phyloP scores from a whole-genome alignment of 2,113 vertebrate species.

The Clupea harengus region DNA sequence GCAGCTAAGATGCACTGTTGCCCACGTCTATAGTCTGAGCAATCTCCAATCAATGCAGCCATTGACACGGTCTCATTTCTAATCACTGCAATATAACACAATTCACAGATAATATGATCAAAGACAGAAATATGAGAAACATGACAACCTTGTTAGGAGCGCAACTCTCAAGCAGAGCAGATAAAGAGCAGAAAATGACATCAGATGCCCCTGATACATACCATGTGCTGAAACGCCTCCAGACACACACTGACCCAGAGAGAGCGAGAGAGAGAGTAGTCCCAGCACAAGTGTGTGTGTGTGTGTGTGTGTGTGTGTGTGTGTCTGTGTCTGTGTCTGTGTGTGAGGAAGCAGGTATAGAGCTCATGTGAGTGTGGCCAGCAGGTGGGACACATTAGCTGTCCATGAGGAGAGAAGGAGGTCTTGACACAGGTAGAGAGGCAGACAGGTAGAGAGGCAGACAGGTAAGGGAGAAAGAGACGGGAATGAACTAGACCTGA shows the following conservation, averaged over 20 bases:
- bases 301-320: background rate
- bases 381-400: background rate
- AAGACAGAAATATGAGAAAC: background rate
- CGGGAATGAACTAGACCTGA: slow-evolving; percentile 58
- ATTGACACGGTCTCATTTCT: background rate
- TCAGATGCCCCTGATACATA: slow-evolving; percentile 51
- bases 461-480: slow-evolving; percentile 39
- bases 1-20: no score
- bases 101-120: background rate
- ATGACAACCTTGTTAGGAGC: background rate
- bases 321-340: background rate
- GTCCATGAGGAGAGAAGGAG: background rate
- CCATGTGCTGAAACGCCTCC: slow-evolving; percentile 39
- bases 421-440: no score
- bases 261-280: slow-evolving; percentile 14
- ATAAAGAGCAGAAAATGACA: background rate
- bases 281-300: background rate
- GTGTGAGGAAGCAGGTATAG: background rate
- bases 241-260: slow-evolving; percentile 18
- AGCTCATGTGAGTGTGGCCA: slow-evolving; percentile 3
- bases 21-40: no score
- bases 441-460: slow-evolving; percentile 15
- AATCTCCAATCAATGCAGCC: background rate
- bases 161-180: background rate
- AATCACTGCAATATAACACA: background rate